Base-by-base conservation (phyloP, 2,113 vertebrate genomes). In the Entelurus aequoreus region DNA sequence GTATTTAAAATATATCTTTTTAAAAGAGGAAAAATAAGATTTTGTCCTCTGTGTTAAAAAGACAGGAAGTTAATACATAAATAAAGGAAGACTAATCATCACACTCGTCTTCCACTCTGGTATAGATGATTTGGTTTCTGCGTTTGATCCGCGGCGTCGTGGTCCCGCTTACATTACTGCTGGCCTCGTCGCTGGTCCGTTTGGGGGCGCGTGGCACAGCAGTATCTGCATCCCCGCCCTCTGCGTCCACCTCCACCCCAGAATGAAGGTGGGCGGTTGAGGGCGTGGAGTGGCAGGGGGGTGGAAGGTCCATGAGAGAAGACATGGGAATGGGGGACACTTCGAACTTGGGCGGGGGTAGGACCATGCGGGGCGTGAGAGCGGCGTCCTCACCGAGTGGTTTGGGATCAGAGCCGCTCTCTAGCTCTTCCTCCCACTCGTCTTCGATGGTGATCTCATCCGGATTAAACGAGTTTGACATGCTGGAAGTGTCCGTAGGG, bases 381-480 rank as follows among this genome's bases (percentile, higher is more conserved):
- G 0, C 66, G 71, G 0, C 67, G 65, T 42, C 76, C 84, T 51
- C 60, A 8, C n/a, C 9, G 5, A 68, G 38, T n/a, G 28, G 51
- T 78, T 81, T 69, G 68, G 92, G 92, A 28, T 94, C 92, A 5
- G 92, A 90, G 52, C 37, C 3, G 19, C 52, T 14, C n/a, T 62
- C 44, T 0, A 2, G 21, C 86, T 90, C 62, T 0, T 91, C 93
- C 0, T 90, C 93, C 83, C 94, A 95, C 14, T 94, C 93, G 0
- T 97, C 94, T 63, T 97, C 96, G 62, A 98, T 87, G 54, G 93
- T 89, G 66, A 99, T 99, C 84, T 99, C 96, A 52, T 98, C 97
- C 0, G 97, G 97, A 71, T 99, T 99, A 60, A 91, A 77, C 13
- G 93, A 97, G 3, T 76, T 88, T 1, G 93, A 94, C 58, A 94